phyloP scores from a whole-genome alignment of 2,888 invertebrate genomes.

The Agrotis clavis region DNA sequence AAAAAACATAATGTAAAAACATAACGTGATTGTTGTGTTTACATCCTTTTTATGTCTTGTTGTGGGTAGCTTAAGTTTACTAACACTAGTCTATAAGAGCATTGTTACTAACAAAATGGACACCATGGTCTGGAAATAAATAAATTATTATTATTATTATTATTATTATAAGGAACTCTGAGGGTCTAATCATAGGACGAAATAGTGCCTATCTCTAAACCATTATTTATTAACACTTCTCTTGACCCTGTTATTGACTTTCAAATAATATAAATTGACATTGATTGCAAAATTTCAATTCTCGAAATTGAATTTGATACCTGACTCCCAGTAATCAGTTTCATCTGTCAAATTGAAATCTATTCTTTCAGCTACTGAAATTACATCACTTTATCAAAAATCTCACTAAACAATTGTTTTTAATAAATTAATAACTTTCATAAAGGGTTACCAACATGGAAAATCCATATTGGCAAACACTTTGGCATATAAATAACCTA shows the following conservation, averaged over 20 bases:
- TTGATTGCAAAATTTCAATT: constrained; percentile 20
- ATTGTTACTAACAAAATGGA: too few relatives aligned
- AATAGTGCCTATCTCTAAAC: not conserved
- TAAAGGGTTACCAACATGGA: constrained; percentile 22
- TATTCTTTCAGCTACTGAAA: constrained; percentile 48
- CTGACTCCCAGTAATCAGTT: constrained; percentile 45
- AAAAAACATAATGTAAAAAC: too few relatives aligned
- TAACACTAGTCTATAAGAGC: too few relatives aligned
- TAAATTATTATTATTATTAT: too few relatives aligned
- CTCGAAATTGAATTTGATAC: constrained; percentile 46
- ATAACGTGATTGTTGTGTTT: too few relatives aligned
- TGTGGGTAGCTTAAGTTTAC: too few relatives aligned
- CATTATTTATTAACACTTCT: not conserved
- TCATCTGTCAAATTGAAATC: constrained; percentile 47
- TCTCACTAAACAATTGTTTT: constrained; percentile 10
- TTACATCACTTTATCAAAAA: constrained; percentile 38
- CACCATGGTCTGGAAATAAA: too few relatives aligned
- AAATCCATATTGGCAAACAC: constrained; percentile 34
- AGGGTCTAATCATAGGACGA: too few relatives aligned
- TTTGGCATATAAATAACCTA: constrained; percentile 40
- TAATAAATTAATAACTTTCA: constrained; percentile 13
- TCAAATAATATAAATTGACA: constrained; percentile 23
- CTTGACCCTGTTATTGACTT: constrained; percentile 40
- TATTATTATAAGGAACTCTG: too few relatives aligned
- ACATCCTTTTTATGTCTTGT: too few relatives aligned